phyloP scores from a whole-genome alignment of 2,888 invertebrate species.

The Deilephila porcellus region DNA sequence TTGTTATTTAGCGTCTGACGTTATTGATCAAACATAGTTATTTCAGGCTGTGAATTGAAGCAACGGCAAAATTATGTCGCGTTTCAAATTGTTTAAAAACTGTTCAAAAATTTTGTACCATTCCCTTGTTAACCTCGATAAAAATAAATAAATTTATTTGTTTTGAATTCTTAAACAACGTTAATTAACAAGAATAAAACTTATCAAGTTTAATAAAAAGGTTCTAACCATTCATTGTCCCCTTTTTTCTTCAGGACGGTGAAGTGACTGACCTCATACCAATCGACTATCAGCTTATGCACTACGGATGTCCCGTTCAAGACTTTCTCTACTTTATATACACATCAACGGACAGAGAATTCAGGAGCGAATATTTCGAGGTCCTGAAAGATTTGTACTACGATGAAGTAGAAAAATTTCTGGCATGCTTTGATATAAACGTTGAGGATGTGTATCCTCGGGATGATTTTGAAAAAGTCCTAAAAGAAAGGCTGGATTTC shows the following conservation, averaged over 20 bases:
- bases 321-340: slow-evolving; percentile 25
- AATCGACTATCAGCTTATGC: slow-evolving; percentile 35
- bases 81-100: too few species aligned
- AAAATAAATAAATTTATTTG: too few species aligned
- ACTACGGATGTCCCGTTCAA: slow-evolving; percentile 33
- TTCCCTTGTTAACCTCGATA: too few species aligned
- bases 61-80: too few species aligned
- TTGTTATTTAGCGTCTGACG: too few species aligned
- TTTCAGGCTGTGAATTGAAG: too few species aligned
- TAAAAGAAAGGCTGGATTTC: slow-evolving; percentile 48
- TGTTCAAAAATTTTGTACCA: too few species aligned
- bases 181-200: too few species aligned
- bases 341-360: slow-evolving; percentile 45
- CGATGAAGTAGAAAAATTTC: slow-evolving; percentile 42
- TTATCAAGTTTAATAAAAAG: too few species aligned
- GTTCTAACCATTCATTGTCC: not conserved
- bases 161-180: too few species aligned
- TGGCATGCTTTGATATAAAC: slow-evolving; percentile 52
- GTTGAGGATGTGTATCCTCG: slow-evolving; percentile 49
- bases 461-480: slow-evolving; percentile 51
- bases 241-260: slow-evolving; percentile 33
- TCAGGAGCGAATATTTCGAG: slow-evolving; percentile 50
- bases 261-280: slow-evolving; percentile 30
- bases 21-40: too few species aligned
- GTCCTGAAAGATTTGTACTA: slow-evolving; percentile 52